phyloP scores from a whole-genome alignment of 2,797 vertebrate species.

The Mycteria americana region DNA sequence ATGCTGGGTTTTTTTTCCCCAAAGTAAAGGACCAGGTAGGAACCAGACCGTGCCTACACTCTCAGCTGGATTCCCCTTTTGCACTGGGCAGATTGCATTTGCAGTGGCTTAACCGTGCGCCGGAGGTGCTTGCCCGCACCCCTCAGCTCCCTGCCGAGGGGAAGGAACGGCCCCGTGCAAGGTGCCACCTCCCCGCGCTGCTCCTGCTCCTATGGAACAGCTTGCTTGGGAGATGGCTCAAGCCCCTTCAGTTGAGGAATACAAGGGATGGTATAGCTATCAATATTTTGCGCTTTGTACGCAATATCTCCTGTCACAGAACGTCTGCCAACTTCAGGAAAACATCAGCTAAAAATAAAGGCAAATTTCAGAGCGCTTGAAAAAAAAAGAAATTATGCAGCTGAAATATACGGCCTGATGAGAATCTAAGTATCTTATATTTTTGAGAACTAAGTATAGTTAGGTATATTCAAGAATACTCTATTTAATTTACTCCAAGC shows the following conservation, averaged over 20 bases:
- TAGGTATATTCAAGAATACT: neutral
- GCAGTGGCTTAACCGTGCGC: fast-evolving
- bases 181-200: fast-evolving
- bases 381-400: neutral
- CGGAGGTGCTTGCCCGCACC: neutral
- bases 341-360: neutral
- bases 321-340: neutral
- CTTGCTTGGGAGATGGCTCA: neutral
- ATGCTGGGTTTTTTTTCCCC: neutral
- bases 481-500: neutral
- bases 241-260: fast-evolving
- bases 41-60: neutral
- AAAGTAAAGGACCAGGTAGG: neutral
- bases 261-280: fast-evolving
- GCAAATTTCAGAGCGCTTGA: neutral
- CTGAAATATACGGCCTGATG: neutral
- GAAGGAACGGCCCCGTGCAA: neutral
- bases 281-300: neutral
- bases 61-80: neutral
- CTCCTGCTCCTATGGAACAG: no score
- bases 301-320: neutral
- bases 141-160: neutral
- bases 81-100: no score
- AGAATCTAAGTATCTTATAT: neutral
- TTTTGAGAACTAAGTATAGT: neutral